Evolutionary conservation across 2,888 invertebrate genomes (phyloP).

Genomic region (Siphonodentalium dalli): DNA sequence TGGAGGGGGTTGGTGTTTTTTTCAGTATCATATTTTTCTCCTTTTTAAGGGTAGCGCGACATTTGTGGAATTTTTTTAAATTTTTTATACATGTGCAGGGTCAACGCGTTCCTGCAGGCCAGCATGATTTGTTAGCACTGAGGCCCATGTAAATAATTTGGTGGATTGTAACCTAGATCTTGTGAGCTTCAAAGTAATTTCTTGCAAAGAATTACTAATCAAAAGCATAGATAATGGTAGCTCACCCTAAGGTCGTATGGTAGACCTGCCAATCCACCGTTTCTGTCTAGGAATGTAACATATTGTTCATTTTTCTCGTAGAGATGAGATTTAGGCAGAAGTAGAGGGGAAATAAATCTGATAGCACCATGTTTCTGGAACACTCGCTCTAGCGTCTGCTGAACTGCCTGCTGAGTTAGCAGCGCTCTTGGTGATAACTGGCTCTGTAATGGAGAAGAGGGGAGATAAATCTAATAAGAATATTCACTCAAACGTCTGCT

Average conservation of each 20-base stretch:
- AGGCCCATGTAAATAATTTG: too few relatives aligned
- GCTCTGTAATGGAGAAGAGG: conserved; percentile 33
- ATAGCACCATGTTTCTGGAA: conserved; percentile 73
- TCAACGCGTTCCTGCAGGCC: too few relatives aligned
- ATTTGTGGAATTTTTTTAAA: too few relatives aligned
- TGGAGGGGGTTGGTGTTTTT: too few relatives aligned
- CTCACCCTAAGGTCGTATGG: conserved; percentile 78
- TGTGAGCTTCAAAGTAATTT: neutral
- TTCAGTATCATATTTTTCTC: too few relatives aligned
- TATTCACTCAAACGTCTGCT: neutral
- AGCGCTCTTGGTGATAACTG: conserved; percentile 57
- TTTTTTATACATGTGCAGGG: too few relatives aligned
- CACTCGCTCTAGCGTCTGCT: conserved; percentile 49
- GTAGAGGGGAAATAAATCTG: conserved; percentile 78
- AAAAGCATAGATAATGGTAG: too few relatives aligned
- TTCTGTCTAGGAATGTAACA: conserved; percentile 85
- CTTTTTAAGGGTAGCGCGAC: too few relatives aligned
- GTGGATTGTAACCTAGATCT: too few relatives aligned
- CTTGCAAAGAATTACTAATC: neutral
- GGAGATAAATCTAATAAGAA: neutral
- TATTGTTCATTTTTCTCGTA: conserved; percentile 58
- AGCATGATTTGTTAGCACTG: too few relatives aligned
- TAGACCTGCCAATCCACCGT: conserved; percentile 82
- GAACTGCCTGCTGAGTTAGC: conserved; percentile 69
- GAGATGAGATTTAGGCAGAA: conserved; percentile 72